Conservation (phyloP, 2,113 vertebrate genomes). For the Pachypanchax playfairii region DNA sequence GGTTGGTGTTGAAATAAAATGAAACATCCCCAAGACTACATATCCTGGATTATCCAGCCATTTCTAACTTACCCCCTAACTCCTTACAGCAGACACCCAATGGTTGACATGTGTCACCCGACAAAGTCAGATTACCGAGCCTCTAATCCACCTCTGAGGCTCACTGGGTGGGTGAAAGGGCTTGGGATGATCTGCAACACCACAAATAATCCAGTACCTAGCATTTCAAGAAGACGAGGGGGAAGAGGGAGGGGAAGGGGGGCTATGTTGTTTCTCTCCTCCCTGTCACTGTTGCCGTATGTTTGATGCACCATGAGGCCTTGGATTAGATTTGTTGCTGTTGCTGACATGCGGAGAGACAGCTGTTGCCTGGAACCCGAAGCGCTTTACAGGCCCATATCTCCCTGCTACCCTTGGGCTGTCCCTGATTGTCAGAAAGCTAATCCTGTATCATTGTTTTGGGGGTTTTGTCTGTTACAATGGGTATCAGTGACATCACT, state of each 20-base stretch:
- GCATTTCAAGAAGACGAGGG: constrained; percentile 18
- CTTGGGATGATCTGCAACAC: constrained; percentile 64
- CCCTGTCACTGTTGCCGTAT: constrained; percentile 47
- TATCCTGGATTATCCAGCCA: constrained; percentile 50
- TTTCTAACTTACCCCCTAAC: constrained; percentile 39
- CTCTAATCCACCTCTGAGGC: constrained; percentile 69
- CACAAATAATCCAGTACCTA: constrained; percentile 68
- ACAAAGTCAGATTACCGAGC: constrained; percentile 68
- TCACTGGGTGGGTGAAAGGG: constrained; percentile 54
- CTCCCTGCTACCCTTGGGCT: constrained; percentile 52
- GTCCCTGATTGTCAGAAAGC: constrained; percentile 34
- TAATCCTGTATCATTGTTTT: constrained; percentile 71
- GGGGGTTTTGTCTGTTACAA: constrained; percentile 64
- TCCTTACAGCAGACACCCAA: constrained; percentile 48
- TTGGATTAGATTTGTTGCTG: constrained; percentile 69
- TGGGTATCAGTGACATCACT: constrained; percentile 73
- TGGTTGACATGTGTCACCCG: constrained; percentile 70
- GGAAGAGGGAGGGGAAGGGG: constrained; percentile 1
- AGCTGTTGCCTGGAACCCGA: constrained; percentile 56
- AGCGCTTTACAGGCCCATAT: constrained; percentile 21
- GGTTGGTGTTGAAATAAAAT: constrained; percentile 2
- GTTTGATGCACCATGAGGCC: constrained; percentile 49
- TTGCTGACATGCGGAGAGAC: constrained; percentile 67
- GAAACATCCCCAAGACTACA: constrained; percentile 1
- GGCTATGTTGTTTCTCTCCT: constrained; percentile 38